Conservation (phyloP, 2,797 vertebrate species). For the Tolypeutes matacus region DNA sequence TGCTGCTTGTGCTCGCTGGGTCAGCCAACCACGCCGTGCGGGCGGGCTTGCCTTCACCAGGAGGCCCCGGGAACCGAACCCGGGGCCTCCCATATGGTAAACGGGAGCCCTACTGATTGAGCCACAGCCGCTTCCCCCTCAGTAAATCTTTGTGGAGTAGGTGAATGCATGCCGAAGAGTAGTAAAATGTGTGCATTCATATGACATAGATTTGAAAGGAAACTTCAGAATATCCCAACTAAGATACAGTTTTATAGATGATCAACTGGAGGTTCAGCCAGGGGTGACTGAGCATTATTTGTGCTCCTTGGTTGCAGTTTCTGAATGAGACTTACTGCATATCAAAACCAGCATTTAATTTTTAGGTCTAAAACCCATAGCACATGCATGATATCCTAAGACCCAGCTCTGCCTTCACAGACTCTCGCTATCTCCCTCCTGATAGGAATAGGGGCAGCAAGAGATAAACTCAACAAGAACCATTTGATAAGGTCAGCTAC, state of each 20-base stretch:
- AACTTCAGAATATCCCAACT: neutral
- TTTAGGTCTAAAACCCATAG: neutral
- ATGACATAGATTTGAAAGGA: neutral
- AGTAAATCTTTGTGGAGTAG: neutral
- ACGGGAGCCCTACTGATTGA: too few species aligned
- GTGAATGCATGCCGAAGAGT: neutral
- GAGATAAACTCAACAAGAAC: neutral
- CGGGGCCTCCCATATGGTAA: too few species aligned
- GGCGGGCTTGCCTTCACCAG: too few species aligned
- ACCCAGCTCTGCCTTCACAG: neutral
- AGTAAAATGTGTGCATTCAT: neutral
- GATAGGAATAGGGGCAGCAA: neutral
- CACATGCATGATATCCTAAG: too few species aligned
- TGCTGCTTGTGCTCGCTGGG: too few species aligned
- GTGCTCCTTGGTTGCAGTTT: neutral
- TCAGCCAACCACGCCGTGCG: too few species aligned
- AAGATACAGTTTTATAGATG: neutral
- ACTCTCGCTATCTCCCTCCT: neutral
- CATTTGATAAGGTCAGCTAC: neutral
- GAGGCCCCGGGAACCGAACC: too few species aligned
- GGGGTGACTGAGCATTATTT: too few species aligned
- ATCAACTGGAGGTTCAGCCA: neutral
- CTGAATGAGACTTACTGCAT: neutral
- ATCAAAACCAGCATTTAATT: neutral
- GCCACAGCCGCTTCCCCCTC: too few species aligned